Conservation (phyloP, 2,888 invertebrate genomes). For the Drosophila vallismaia region DNA sequence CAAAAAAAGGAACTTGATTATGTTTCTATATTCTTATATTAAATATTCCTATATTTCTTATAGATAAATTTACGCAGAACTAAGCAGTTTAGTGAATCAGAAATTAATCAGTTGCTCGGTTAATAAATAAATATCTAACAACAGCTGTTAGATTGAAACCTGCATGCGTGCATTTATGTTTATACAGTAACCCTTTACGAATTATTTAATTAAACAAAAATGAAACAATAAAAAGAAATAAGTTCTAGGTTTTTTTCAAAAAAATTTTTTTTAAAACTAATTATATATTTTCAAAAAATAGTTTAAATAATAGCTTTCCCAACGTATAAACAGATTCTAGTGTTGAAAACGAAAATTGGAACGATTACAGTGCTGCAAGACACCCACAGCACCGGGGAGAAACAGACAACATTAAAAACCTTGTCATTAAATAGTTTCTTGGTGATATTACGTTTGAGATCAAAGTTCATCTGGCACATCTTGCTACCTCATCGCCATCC, state of each 20-base stretch:
- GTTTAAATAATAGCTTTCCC: not conserved
- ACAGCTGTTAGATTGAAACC: conserved; percentile 23
- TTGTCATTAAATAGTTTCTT: conserved; percentile 20
- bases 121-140: conserved; percentile 27
- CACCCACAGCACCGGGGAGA: not conserved
- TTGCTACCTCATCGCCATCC: conserved; percentile 13
- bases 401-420: conserved; percentile 25
- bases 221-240: too few relatives aligned
- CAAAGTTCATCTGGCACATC: conserved; percentile 42
- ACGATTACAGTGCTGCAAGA: conserved; percentile 7
- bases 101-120: not conserved
- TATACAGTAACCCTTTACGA: conserved; percentile 8
- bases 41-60: too few relatives aligned
- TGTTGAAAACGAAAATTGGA: conserved; percentile 12
- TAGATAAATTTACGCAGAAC: not conserved
- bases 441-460: conserved; percentile 19
- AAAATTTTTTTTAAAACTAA: not conserved
- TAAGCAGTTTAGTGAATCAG: conserved; percentile 3
- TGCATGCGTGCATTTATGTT: conserved; percentile 6
- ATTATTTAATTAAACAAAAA: not conserved
- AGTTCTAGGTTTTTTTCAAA: not conserved
- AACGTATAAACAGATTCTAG: conserved; percentile 3
- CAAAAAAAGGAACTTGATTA: not conserved
- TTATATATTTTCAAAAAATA: not conserved
- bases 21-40: too few relatives aligned